Evolutionary conservation across 1,140 invertebrate genomes (phyloP).

Genomic region (Chlorops oryzae): DNA sequence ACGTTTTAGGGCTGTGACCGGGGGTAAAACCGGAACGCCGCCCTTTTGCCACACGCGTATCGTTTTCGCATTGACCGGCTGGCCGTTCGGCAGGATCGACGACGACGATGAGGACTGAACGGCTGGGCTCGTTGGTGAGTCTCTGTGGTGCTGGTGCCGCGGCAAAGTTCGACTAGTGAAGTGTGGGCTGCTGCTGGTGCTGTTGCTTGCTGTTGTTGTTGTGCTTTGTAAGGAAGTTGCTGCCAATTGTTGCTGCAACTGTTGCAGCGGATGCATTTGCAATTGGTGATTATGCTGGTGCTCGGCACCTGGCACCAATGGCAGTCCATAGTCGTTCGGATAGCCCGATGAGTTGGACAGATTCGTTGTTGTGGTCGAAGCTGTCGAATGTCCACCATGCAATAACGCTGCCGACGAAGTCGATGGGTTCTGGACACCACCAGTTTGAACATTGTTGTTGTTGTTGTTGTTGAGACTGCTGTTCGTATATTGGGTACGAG

Average conservation of each 20-base stretch:
- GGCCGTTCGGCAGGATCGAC: constrained; percentile 40
- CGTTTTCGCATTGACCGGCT: constrained; percentile 62
- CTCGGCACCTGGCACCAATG: constrained; percentile 53
- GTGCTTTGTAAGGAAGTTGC: constrained; percentile 27
- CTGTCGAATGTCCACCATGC: constrained; percentile 35
- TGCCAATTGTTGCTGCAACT: constrained; percentile 35
- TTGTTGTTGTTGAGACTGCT: constrained; percentile 18
- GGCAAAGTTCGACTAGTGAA: constrained; percentile 38
- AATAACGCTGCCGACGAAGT: constrained; percentile 10
- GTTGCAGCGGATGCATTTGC: constrained; percentile 40
- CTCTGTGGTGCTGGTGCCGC: constrained; percentile 30
- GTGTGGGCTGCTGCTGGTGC: constrained; percentile 32
- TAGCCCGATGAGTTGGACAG: constrained; percentile 51
- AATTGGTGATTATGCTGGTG: constrained; percentile 43
- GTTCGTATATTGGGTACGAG: constrained; percentile 35
- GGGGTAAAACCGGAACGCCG: constrained; percentile 71
- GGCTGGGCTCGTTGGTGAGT: constrained; percentile 10
- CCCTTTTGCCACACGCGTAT: constrained; percentile 78
- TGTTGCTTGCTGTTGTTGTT: constrained; percentile 11
- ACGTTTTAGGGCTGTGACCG: constrained; percentile 69
- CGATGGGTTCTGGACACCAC: constrained; percentile 6
- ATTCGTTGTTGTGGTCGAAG: constrained; percentile 37
- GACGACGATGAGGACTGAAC: constrained; percentile 26
- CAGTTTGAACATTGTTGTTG: constrained; percentile 1
- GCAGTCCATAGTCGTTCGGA: constrained; percentile 71